These are phyloP conservation scores for Cephalopholis sonnerati DNA, from an alignment of 2,113 vertebrate species.

Conservation along the genomic window DNA sequence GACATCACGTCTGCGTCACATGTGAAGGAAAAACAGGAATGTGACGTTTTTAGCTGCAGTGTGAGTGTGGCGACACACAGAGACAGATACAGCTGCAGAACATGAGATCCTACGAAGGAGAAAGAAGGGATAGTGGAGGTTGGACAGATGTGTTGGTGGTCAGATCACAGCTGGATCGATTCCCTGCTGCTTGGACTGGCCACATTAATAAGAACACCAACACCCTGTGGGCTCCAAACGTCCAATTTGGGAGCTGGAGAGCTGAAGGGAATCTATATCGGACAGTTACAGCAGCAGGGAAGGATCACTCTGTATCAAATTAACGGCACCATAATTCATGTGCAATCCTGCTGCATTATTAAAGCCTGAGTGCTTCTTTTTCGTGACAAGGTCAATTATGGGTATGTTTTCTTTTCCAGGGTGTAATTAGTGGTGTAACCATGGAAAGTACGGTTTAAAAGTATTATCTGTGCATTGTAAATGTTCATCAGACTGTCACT, in stretches of 20 bases:
- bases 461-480: slow-evolving; percentile 37
- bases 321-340: slow-evolving; percentile 46
- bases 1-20: neutral
- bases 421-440: slow-evolving; percentile 49
- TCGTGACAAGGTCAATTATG: slow-evolving; percentile 52
- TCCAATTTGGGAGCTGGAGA: slow-evolving; percentile 31
- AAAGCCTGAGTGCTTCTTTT: slow-evolving; percentile 33
- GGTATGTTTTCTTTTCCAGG: slow-evolving; percentile 44
- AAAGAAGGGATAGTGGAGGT: neutral
- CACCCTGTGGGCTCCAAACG: slow-evolving; percentile 59
- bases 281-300: slow-evolving; percentile 32
- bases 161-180: slow-evolving; percentile 54
- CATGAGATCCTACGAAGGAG: neutral
- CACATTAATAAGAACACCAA: slow-evolving; percentile 76
- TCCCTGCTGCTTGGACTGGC: slow-evolving; percentile 47
- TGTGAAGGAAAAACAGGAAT: neutral
- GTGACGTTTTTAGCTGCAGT: slow-evolving; percentile 9
- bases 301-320: slow-evolving; percentile 53
- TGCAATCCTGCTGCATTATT: slow-evolving; percentile 42
- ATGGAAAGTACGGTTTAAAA: slow-evolving; percentile 45
- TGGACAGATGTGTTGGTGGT: slow-evolving; percentile 26
- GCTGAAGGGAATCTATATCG: slow-evolving; percentile 10
- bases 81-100: neutral
- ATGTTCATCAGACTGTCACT: slow-evolving; percentile 50
- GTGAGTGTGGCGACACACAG: neutral